These are phyloP conservation scores for Leptopterna dolabrata DNA, from an alignment of 2,888 invertebrate species.

Conservation along the genomic window DNA sequence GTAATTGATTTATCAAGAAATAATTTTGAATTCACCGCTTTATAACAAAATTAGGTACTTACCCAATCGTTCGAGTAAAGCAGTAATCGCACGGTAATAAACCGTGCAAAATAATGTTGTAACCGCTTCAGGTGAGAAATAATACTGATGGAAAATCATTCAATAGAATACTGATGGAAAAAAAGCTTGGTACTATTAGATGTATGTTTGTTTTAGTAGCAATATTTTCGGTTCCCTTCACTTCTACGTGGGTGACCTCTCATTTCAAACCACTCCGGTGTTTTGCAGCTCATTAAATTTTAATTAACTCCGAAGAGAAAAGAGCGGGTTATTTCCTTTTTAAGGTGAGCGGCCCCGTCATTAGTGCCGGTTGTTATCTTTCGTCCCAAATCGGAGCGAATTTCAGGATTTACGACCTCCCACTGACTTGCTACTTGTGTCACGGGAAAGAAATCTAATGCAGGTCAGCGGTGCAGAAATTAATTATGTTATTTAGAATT, in stretches of 20 bases:
- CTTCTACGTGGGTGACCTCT: neutral
- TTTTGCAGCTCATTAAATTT: neutral
- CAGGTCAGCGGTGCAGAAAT: neutral
- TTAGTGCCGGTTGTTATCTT: conserved; percentile 6
- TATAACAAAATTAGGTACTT: too few relatives aligned
- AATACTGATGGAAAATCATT: too few relatives aligned
- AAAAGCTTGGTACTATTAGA: too few relatives aligned
- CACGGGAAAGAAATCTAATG: neutral
- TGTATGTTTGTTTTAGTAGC: too few relatives aligned
- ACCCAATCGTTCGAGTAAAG: too few relatives aligned
- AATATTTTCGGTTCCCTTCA: neutral
- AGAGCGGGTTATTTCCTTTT: conserved; percentile 7
- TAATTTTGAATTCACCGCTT: too few relatives aligned
- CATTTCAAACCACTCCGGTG: neutral
- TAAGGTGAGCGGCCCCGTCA: conserved; percentile 3
- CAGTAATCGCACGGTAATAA: too few relatives aligned
- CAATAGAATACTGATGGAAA: too few relatives aligned
- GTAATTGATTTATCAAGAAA: too few relatives aligned
- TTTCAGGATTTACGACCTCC: conserved; percentile 6
- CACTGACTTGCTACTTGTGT: neutral
- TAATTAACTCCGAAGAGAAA: neutral
- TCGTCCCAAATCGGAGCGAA: conserved; percentile 12
- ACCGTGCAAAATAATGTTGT: too few relatives aligned
- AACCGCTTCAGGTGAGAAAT: too few relatives aligned
- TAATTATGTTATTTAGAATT: neutral